These are phyloP conservation scores for Uromys caudimaculatus DNA, from an alignment of 2,797 vertebrate genomes.

Conservation along the genomic window DNA sequence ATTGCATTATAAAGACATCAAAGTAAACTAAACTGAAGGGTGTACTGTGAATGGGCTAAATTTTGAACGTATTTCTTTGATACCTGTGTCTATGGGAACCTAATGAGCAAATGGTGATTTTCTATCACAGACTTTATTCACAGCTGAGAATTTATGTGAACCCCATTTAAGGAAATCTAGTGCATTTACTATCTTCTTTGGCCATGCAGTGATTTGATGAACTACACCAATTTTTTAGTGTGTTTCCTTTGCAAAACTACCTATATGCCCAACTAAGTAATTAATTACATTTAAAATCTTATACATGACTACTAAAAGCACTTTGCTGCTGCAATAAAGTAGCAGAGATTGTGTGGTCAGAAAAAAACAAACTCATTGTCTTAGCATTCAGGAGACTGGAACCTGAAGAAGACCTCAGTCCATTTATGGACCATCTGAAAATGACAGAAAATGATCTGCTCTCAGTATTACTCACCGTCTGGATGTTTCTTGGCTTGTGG, in stretches of 20 bases:
- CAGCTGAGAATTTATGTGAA: conserved; percentile 20
- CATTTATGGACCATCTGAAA: fast-evolving
- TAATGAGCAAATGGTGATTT: conserved; percentile 75
- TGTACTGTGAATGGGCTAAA: conserved; percentile 64
- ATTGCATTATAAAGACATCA: conserved; percentile 78
- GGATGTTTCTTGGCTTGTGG: too few relatives aligned
- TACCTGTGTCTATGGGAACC: conserved; percentile 42
- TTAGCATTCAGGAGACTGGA: background rate
- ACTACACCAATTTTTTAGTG: conserved; percentile 7
- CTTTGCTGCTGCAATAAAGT: background rate
- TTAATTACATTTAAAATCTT: background rate
- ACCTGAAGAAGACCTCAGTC: background rate
- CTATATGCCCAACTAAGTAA: background rate
- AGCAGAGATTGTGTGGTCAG: background rate
- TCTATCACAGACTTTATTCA: conserved; percentile 49
- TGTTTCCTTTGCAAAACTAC: background rate
- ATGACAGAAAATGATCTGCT: background rate
- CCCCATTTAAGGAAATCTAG: background rate
- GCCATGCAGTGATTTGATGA: background rate
- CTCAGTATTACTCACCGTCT: background rate
- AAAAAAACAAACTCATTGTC: background rate
- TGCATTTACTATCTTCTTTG: conserved; percentile 15
- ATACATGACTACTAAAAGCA: background rate
- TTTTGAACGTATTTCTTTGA: conserved; percentile 68
- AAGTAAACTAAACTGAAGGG: conserved; percentile 72